Evolutionary conservation across 2,113 vertebrate species (phyloP).

Genomic region (Odobenus rosmarus): DNA sequence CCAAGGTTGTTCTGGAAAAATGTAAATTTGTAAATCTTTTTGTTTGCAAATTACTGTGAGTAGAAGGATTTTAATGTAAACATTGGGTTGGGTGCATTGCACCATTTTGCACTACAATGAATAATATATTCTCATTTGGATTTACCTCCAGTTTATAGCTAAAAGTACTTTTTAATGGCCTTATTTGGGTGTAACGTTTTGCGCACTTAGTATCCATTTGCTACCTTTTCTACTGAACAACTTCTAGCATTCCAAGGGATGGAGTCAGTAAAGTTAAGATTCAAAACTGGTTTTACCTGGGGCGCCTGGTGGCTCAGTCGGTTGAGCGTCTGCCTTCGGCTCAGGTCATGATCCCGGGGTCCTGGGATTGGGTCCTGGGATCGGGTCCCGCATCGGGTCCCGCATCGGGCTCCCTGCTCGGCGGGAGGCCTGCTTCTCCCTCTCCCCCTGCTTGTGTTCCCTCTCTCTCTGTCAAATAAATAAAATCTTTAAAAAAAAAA

Average conservation of each 20-base stretch:
- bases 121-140: neutral
- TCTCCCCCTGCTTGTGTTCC: too few species aligned
- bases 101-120: constrained; percentile 29
- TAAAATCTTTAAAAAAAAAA: too few species aligned
- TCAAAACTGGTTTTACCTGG: constrained; percentile 73
- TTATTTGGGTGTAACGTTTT: constrained; percentile 7
- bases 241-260: neutral
- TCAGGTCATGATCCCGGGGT: too few species aligned
- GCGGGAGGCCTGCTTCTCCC: too few species aligned
- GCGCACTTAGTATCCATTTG: constrained; percentile 13
- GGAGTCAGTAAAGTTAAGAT: neutral
- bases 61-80: constrained; percentile 15
- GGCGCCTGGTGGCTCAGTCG: too few species aligned
- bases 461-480: too few species aligned
- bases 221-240: constrained; percentile 25
- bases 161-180: constrained; percentile 43
- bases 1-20: neutral
- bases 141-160: constrained; percentile 22
- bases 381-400: too few species aligned
- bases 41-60: constrained; percentile 12
- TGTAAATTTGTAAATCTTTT: constrained; percentile 26
- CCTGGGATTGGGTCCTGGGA: too few species aligned
- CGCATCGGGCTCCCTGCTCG: too few species aligned
- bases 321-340: too few species aligned
- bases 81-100: neutral